Conservation (phyloP, 2,113 vertebrate species). For the Rhea americana region DNA sequence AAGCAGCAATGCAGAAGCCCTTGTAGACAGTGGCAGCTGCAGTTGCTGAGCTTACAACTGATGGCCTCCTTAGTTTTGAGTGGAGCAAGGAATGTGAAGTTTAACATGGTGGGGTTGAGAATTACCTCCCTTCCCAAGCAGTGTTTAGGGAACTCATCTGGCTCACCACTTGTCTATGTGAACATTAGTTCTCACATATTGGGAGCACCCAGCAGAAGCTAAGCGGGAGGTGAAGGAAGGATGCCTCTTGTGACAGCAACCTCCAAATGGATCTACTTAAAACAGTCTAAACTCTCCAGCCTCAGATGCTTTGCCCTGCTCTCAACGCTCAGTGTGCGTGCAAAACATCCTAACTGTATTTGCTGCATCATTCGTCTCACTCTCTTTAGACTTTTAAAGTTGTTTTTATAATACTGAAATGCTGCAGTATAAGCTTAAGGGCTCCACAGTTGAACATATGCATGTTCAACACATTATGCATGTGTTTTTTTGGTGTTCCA, state of each 20-base stretch:
- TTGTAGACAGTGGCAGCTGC: neutral
- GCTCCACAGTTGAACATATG: neutral
- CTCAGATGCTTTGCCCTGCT: neutral
- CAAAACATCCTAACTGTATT: neutral
- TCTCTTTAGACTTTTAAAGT: neutral
- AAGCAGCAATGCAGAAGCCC: neutral
- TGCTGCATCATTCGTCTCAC: neutral
- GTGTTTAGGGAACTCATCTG: neutral
- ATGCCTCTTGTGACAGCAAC: neutral
- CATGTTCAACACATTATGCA: neutral
- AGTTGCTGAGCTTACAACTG: neutral
- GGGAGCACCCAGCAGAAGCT: neutral
- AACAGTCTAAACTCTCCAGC: neutral
- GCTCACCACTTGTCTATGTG: neutral
- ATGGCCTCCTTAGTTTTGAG: neutral
- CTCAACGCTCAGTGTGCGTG: neutral
- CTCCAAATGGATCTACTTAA: neutral
- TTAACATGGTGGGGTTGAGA: neutral
- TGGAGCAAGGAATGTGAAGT: neutral
- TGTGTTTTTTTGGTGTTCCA: neutral
- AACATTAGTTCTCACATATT: neutral
- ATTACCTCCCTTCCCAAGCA: fast-evolving
- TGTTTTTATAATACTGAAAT: neutral
- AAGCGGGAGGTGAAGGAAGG: no score
- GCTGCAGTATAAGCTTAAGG: neutral